Base-by-base conservation (phyloP, 2,888 invertebrate species). In the Diadromus collaris region DNA sequence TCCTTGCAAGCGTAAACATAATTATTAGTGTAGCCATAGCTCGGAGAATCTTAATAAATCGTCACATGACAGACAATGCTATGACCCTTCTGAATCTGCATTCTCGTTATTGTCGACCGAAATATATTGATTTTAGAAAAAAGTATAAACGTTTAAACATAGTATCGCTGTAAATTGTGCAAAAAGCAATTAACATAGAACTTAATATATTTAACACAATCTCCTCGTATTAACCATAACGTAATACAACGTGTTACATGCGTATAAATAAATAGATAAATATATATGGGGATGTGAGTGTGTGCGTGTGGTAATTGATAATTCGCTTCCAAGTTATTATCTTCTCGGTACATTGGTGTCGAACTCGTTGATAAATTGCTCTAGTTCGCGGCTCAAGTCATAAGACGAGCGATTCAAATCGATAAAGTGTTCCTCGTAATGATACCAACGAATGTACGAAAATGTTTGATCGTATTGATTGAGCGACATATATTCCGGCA, bases 391-490 rank as follows among this genome's bases (percentile, higher is more conserved):
- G 19, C 75, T 72, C 16, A 87, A 76, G 13, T 64, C 73, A 56
- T 83, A 76, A 6, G 85, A 81, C 13, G 86, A 85, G 4, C 83
- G 80, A 79, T 84, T 82, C 16, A 82, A 54, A 5, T 82, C 76
- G 68, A 80, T 41, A 46, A 83, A 80, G 48, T 82, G 82, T 79
- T 88, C 86, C 63, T 86, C 85, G 41, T 83, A 83, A 48, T 83
- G 83, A 78, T 86, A 85, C 88, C 88, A 87, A 32, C 87, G 87
- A 60, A 89, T 82, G 61, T 87, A 88, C 6, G 87, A 85, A 75
- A 89, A 89, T 10, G 83, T 86, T 82, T 85, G 84, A 69, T 89
- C 87, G 46, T 88, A 89, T 73, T 87, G 84, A 41, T 79, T 87
- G 21, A 85, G 46, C 24, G 76, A 84, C 51, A 86, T 63, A 76